Base-by-base conservation (phyloP, 2,888 invertebrate species). In the Microplitis manilae region DNA sequence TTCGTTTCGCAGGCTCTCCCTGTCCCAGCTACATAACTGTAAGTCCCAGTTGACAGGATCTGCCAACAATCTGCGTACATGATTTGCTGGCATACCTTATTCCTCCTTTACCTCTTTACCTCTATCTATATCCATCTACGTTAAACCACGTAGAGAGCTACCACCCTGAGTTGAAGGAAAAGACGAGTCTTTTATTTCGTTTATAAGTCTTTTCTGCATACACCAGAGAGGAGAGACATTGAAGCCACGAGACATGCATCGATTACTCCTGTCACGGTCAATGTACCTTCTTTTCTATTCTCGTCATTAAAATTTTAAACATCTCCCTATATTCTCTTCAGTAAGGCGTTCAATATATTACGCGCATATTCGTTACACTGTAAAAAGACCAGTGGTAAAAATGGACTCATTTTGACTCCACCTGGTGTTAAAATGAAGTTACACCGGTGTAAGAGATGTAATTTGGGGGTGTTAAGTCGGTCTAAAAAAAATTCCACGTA, bases 51-150 rank as follows among this genome's bases (percentile, higher is more conserved):
- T 89, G 89, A 88, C 89, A 89, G 88, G 87, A 87, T 87, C 88
- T 88, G 89, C 88, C 89, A 89, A 87, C 88, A 87, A 88, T 89
- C 88, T 87, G 84, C 85, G 85, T 85, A 84, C 88, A 88, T 88
- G 87, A 89, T 89, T 88, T 87, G 88, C 87, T 85, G 84, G 82
- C 81, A 82, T 50, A 50, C 50, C 50, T 81, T 79, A 65, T 78
- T 79, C 78, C 80, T 78, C 73, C 78, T 79, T 81, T 77, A 74
- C 80, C 76, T 79, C 79, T 79, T 80, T 79, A 78, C 79, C 80
- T 75, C 79, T 81, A 79, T 80, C 81, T 77, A 77, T 77, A 76
- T 78, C 75, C 77, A 77, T 77, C 77, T 74, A 75, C 77, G 61
- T 75, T 77, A 30, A 64, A 41, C 70, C 74, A 77, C 74, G 74